These are phyloP conservation scores for Numenius phaeopus DNA, from an alignment of 2,797 vertebrate species.

Conservation along the genomic window DNA sequence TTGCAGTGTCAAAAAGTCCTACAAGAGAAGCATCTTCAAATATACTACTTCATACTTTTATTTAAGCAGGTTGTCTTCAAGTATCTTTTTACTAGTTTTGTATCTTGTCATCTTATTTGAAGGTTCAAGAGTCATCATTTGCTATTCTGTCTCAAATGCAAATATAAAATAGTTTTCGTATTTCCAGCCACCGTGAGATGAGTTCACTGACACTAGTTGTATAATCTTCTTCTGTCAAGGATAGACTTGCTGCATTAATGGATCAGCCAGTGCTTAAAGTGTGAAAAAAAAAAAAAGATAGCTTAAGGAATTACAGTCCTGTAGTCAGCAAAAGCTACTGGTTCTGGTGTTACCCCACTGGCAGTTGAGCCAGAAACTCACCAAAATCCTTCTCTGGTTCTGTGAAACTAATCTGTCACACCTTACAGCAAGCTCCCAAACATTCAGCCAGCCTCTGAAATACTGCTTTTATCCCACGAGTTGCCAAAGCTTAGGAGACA, in stretches of 20 bases:
- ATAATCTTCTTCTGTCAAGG: conserved; percentile 10
- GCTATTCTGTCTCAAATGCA: not conserved
- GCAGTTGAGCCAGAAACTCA: not conserved
- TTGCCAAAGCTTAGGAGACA: not conserved
- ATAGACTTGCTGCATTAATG: not conserved
- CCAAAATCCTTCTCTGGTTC: not conserved
- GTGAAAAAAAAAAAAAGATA: not conserved
- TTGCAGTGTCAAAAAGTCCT: not conserved
- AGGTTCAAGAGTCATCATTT: not conserved
- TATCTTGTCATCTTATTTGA: not conserved
- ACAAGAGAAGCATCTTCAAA: not conserved
- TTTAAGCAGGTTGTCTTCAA: not conserved
- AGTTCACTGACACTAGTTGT: not conserved
- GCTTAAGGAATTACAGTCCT: not conserved
- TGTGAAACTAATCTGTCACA: not conserved
- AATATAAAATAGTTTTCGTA: not conserved
- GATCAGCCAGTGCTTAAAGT: conserved; percentile 32
- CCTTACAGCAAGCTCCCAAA: not conserved
- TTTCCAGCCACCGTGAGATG: not conserved
- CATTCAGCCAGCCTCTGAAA: not conserved
- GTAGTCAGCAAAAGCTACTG: not conserved
- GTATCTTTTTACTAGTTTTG: not conserved
- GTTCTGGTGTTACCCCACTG: not conserved
- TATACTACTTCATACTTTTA: not conserved
- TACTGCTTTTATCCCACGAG: not conserved